phyloP scores from a whole-genome alignment of 1,140 invertebrate species.

The Drosophila tropicalis region DNA sequence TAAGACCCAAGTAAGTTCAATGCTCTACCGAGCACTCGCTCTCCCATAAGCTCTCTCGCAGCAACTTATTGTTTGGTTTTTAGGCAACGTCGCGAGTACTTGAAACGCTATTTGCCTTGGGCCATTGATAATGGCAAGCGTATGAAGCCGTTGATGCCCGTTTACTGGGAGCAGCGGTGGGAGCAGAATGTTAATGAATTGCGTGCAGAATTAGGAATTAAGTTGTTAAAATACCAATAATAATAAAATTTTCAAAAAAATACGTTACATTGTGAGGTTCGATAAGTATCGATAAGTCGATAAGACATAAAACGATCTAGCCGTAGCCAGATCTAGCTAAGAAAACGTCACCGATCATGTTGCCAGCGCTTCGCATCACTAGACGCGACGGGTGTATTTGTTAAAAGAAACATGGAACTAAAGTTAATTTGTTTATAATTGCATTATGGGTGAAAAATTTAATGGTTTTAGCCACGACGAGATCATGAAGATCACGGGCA shows the following conservation, averaged over 20 bases:
- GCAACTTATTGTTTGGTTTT: constrained; percentile 62
- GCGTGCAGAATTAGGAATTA: constrained; percentile 90
- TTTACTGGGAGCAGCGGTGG: constrained; percentile 98
- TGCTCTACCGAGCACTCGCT: constrained; percentile 24
- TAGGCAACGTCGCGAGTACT: constrained; percentile 92
- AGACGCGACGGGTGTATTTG: constrained; percentile 12
- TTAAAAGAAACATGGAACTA: constrained; percentile 29
- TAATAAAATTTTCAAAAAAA: neutral
- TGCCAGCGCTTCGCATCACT: constrained; percentile 4
- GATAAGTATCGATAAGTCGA: constrained; percentile 24
- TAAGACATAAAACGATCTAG: constrained; percentile 25
- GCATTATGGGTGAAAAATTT: constrained; percentile 81
- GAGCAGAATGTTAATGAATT: constrained; percentile 93
- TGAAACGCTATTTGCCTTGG: constrained; percentile 93
- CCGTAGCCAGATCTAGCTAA: constrained; percentile 19
- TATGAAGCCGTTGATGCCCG: constrained; percentile 88
- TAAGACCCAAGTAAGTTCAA: constrained; percentile 89
- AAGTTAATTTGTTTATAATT: constrained; percentile 61
- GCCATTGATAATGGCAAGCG: constrained; percentile 91
- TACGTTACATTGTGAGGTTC: neutral
- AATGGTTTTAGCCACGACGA: constrained; percentile 84
- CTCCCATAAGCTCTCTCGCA: neutral
- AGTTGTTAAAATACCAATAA: constrained; percentile 58
- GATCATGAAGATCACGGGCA: constrained; percentile 79
- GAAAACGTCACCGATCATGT: no score